Evolutionary conservation across 1,140 invertebrate species (phyloP), one percentile per base, ranked within the genome.

Genomic region (Brachionus calyciflorus): DNA sequence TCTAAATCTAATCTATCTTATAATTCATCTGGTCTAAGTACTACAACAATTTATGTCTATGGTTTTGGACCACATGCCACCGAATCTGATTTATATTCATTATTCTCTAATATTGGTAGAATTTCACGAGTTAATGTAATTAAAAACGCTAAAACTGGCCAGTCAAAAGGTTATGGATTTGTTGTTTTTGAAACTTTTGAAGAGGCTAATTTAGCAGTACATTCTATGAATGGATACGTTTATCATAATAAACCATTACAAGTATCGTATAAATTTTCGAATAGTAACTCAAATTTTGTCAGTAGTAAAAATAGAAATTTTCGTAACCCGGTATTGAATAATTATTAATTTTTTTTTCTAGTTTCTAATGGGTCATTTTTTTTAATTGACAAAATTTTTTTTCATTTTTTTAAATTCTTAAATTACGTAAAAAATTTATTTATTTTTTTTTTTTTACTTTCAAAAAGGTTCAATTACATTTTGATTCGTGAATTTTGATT

Each of bases 31-130:
- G 55, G 28, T 21, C 9, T 14, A 6, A n/a, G 14, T 6, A 12
- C 55, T 5, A 73, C 1, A 1, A 73, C 69, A 17, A 76, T 77
- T n/a, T 77, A 77, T 53, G 76, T 77, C 7, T 77, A 77, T 53
- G 76, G 76, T 7, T 46, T 77, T 19, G 55, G 76, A 17, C 24
- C 76, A 10, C 41, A 77, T 26, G 76, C 76, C 7, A 49, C 4
- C 5, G 55, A 77, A 21, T 1, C 21, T 48, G 55, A 65, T 41
- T 40, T 77, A 26, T 77, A 24, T 19, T 49, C 41, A 26, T 44
- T 77, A 21, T 77, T 77, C 21, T 63, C 76, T 2, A 19, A 37
- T 68, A 69, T 37, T 55, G 76, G 76, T 46, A 17, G 28, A 19
- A 55, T 77, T 9, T 26, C n/a, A 10, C 44, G 76, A 28, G 49